Base-by-base conservation (phyloP, 2,888 invertebrate genomes). In the Standfussiana lucernea region DNA sequence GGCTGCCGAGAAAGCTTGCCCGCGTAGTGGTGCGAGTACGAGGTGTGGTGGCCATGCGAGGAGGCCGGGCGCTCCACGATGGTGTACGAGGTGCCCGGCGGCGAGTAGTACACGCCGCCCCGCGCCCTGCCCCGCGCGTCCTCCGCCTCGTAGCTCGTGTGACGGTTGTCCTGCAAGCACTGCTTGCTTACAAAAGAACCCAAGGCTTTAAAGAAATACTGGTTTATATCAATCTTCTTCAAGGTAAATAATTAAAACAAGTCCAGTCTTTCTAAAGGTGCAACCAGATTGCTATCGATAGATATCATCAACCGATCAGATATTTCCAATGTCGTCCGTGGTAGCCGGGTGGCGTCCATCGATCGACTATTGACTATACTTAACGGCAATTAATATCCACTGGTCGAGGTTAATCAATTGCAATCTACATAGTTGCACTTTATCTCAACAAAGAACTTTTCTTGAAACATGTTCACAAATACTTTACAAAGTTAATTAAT, bases 11-110 rank as follows among this genome's bases (percentile, higher is more conserved):
- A 94, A 72, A 96, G 93, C 89, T 96, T 95, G 80, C 95, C 95
- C 71, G 94, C 88, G 90, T 96, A 97, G 90, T 97, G 97, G 85
- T 97, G 97, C 88, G 98, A 97, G 94, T 96, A 96, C 59, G 95
- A 93, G 45, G 95, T 91, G 85, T 98, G 98, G 90, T 98, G 98
- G 91, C 97, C 98, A 86, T 97, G 97, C 68, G 97, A 98, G 89
- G 98, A 98, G 84, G 98, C 98, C 82, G 98, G 98, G 84, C 98
- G 97, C 95, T 98, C 98, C 91, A 98, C 98, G 94, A 98, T 98
- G 91, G 98, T 98, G 95, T 98, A 98, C 78, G 98, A 98, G 86
- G 98, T 98, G 83, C 98, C 98, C 45, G 98, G 98, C 77, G 98
- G 98, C 85, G 98, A 98, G 95, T 98, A 98, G 95, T 98, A 98